phyloP scores from a whole-genome alignment of 1,140 invertebrate species.

The Dinoponera quadriceps region DNA sequence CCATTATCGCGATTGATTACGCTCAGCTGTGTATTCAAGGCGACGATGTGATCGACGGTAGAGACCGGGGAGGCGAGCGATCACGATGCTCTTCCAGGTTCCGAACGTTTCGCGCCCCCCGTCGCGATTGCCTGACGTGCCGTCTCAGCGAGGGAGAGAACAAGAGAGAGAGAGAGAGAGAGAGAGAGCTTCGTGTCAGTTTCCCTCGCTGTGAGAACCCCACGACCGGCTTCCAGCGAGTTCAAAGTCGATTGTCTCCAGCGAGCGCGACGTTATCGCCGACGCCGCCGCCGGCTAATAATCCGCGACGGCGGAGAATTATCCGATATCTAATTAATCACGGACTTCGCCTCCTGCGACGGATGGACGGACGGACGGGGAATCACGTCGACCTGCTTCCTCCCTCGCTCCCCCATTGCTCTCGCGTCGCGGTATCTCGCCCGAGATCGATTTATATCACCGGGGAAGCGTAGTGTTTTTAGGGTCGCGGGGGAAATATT shows the following conservation, averaged over 20 bases:
- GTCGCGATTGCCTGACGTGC: no score
- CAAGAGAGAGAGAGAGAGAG: no score
- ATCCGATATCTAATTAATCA: constrained; percentile 42
- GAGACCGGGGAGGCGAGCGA: no score
- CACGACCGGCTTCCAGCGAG: background rate
- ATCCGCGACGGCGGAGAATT: constrained; percentile 9
- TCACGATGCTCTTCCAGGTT: no score
- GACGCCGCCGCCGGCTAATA: background rate
- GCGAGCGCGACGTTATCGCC: background rate
- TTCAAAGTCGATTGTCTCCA: background rate
- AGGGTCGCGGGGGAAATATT: constrained; percentile 49
- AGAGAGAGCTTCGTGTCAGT: no score
- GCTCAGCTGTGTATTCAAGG: no score
- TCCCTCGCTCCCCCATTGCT: background rate
- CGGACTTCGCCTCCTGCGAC: background rate
- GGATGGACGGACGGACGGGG: background rate
- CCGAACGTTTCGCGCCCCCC: no score
- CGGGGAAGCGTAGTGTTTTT: constrained; percentile 32
- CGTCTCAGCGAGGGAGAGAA: no score
- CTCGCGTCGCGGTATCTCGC: background rate
- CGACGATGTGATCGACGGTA: no score
- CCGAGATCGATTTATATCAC: constrained; percentile 55
- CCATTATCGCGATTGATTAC: no score
- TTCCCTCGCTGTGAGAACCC: no score
- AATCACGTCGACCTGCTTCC: constrained; percentile 5